Evolutionary conservation across 53 echinoderm and acorn worm species (phyloP), one percentile per base, ranked within the genome.

Genomic region (Temnopleurus reevesii): DNA sequence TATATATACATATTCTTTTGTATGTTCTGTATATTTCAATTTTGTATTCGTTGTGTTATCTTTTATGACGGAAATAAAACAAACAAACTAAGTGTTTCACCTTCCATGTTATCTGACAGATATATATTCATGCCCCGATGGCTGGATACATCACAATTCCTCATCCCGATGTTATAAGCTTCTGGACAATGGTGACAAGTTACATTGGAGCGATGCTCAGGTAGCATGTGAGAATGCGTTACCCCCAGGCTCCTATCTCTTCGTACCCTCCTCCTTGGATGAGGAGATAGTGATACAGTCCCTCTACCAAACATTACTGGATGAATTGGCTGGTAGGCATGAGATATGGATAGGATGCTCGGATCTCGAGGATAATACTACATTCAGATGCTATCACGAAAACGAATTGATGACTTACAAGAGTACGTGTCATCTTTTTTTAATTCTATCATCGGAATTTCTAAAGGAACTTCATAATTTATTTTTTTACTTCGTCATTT

Each of bases 281-380:
- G 83, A 83, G 41, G 71, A 71, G 71, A 36, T 71, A 9, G 38
- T 71, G 71, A 41, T 71, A 23, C 71, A 71, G 4, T 38, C 71
- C 38, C 36, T 71, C 71, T 71, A 71, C 71, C 21, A 8, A 27
- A 38, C 71, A 6, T 19, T 41, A 41, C 7, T 71, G n/a, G n/a
- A n/a, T n/a, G n/a, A 51, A 10, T 51, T 51, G 15, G 17, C 49
- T 27, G 83, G 43, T 1, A 59, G 55, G 3, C 30, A 26, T 34
- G 55, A 83, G 51, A 55, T 55, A 10, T 83, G 83, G 83, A 83
- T 83, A 15, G 83, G 83, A 34, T 83, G 83, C 23, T 56, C 83
- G 8, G 83, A 83, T 53, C 47, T 55, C 19, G 83, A 31, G 15
- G 23, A 30, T 12, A 27, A 83, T 12, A 55, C 83, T 1, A 83